These are phyloP conservation scores for Nothobranchius furzeri DNA, from an alignment of 2,113 vertebrate genomes.

Conservation along the genomic window DNA sequence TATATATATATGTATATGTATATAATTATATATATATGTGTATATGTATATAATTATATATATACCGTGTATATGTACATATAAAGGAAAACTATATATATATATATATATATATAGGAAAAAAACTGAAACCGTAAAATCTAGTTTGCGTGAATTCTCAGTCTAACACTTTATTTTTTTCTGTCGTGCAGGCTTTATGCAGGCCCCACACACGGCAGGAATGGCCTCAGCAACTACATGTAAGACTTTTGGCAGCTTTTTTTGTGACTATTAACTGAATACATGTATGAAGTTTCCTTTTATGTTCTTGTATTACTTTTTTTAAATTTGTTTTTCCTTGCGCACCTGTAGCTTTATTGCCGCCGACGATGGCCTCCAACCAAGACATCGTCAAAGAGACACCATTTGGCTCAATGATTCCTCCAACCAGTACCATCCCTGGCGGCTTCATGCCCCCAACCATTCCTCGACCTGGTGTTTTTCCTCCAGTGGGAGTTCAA, in stretches of 20 bases:
- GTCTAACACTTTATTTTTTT: background rate
- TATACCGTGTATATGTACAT: no score
- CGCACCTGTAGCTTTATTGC: slow-evolving; percentile 77
- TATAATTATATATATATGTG: no score
- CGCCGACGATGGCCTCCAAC: slow-evolving; percentile 82
- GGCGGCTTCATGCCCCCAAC: slow-evolving; percentile 86
- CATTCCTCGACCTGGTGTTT: slow-evolving; percentile 85
- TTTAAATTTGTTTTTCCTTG: background rate
- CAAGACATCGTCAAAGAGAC: slow-evolving; percentile 90
- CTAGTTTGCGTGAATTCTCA: background rate
- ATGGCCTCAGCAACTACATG: slow-evolving; percentile 81
- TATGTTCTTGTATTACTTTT: background rate
- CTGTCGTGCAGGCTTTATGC: slow-evolving; percentile 85
- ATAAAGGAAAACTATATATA: no score
- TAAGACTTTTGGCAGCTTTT: slow-evolving; percentile 70
- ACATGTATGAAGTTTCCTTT: background rate
- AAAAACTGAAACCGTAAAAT: background rate
- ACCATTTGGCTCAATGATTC: slow-evolving; percentile 85
- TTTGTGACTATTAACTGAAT: background rate
- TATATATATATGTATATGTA: no score
- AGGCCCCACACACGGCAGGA: slow-evolving; percentile 85
- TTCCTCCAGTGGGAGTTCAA: slow-evolving; percentile 84
- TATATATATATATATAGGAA: no score
- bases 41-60: no score
- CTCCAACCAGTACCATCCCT: slow-evolving; percentile 85